A percentile compares a stretch with the other conserved stretches of the same genome.
These are phyloP conservation scores for Crotalus tigris DNA, from an alignment of 2,113 vertebrate species.

Conservation along the genomic window DNA sequence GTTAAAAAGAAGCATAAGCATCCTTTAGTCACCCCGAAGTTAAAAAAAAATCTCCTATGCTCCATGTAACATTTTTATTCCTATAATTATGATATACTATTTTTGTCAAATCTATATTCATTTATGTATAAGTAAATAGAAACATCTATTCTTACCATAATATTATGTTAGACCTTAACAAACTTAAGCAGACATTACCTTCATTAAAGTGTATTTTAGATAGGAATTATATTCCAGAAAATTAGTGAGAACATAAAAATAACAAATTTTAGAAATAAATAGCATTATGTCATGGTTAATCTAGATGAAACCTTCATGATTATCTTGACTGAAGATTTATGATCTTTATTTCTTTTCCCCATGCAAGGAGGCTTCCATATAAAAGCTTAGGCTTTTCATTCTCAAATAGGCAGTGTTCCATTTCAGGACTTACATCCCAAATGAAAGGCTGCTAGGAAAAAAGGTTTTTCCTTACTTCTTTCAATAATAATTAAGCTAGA, in stretches of 20 bases:
- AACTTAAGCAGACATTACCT: background rate
- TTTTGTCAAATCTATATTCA: background rate
- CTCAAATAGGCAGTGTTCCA: background rate
- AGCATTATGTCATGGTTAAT: background rate
- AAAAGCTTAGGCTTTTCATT: background rate
- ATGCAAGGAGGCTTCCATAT: background rate
- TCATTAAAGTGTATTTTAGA: background rate
- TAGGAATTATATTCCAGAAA: background rate
- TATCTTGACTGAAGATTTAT: background rate
- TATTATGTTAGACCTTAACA: background rate
- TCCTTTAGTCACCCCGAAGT: no score
- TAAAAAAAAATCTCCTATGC: no score
- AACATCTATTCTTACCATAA: background rate
- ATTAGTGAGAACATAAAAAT: background rate
- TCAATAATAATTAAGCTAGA: constrained; percentile 23
- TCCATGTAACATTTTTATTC: background rate
- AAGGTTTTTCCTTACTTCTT: background rate
- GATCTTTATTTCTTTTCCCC: background rate
- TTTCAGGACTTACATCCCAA: background rate
- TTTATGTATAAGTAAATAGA: background rate
- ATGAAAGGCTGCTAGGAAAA: background rate
- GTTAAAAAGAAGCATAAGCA: no score
- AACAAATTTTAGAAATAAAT: background rate
- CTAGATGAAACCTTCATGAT: background rate
- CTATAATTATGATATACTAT: background rate